A percentile compares a stretch with the other conserved stretches of the same genome.
Conservation (phyloP, 2,797 vertebrate genomes). For the Lutjanus argentimaculatus region DNA sequence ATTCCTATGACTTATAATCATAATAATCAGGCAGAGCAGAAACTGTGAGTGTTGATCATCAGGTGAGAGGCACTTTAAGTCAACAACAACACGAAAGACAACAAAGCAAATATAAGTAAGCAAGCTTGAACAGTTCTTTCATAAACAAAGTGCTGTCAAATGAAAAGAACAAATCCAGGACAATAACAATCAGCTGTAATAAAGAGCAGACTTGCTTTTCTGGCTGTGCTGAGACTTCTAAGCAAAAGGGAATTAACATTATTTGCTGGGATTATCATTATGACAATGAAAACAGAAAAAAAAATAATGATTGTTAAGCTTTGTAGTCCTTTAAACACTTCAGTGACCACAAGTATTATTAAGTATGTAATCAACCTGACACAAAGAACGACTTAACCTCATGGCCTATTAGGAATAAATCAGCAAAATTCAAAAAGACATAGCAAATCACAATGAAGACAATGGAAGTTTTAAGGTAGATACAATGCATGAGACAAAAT, state of each 20-base stretch:
- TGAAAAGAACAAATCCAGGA: constrained; percentile 11
- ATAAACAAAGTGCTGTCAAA: constrained; percentile 6
- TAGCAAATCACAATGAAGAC: constrained; percentile 1
- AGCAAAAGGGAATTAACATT: constrained; percentile 23
- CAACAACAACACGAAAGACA: not conserved
- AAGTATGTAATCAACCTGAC: constrained; percentile 23
- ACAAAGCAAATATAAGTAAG: not conserved
- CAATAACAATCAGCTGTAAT: constrained; percentile 12
- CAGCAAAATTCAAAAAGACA: not conserved
- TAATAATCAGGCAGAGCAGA: not conserved
- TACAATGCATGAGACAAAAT: not conserved
- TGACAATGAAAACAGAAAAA: constrained; percentile 18
- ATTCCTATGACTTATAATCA: not conserved
- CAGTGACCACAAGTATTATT: constrained; percentile 16
- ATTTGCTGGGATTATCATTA: constrained; percentile 34
- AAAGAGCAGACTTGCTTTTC: not conserved
- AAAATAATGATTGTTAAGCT: constrained; percentile 21
- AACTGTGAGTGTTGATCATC: not conserved
- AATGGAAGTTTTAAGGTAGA: not conserved
- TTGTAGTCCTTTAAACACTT: constrained; percentile 19
- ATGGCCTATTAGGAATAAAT: not conserved
- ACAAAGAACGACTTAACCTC: constrained; percentile 9
- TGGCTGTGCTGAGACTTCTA: not conserved
- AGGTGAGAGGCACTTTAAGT: not conserved
- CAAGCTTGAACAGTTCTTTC: not conserved